Evolutionary conservation across 2,888 invertebrate species (phyloP), one percentile per base, ranked within the genome.

Genomic region (Drosophila merina): DNA sequence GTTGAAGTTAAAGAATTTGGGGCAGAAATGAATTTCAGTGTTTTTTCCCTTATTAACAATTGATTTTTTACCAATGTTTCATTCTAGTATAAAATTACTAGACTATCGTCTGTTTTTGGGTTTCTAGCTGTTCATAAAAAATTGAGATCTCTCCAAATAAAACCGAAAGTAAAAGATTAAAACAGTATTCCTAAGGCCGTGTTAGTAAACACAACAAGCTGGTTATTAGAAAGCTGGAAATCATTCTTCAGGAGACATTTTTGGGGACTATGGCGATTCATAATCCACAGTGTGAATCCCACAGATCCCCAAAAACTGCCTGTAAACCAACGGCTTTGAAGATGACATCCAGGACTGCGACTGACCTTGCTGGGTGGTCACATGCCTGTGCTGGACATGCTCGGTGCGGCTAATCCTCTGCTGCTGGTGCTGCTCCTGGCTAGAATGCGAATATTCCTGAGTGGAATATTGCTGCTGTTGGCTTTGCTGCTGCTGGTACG

Each of bases 281-380:
- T 77, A 84, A 86, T 88, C 87, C 83, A 88, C 77, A 78, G 70
- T 75, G 80, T 78, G 85, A 89, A 84, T 80, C 76, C 86, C 85
- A 83, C 80, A 75, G 77, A 57, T 49, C 69, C 70, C 40, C 8
- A 20, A 69, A 73, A 54, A 64, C 63, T 72, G 62, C 44, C 50
- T 33, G 71, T 54, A n/a, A 40, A 38, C 33, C 25, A 38, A 9
- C 31, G 31, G 25, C 10, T 45, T 31, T 5, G 5, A 38, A 14
- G 38, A 33, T 6, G 47, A 48, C n/a, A 25, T 47, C 48, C 20
- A 9, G 2, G 10, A 50, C 64, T 50, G 58, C 55, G 77, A 93
- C 94, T 93, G 92, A 94, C 95, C 95, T 95, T 95, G 95, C 92
- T 95, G 95, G 77, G 91, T 91, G 93, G 95, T 95, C 93, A 95